Conservation (phyloP, 1,140 invertebrate species). For the Drosophila burlai region DNA sequence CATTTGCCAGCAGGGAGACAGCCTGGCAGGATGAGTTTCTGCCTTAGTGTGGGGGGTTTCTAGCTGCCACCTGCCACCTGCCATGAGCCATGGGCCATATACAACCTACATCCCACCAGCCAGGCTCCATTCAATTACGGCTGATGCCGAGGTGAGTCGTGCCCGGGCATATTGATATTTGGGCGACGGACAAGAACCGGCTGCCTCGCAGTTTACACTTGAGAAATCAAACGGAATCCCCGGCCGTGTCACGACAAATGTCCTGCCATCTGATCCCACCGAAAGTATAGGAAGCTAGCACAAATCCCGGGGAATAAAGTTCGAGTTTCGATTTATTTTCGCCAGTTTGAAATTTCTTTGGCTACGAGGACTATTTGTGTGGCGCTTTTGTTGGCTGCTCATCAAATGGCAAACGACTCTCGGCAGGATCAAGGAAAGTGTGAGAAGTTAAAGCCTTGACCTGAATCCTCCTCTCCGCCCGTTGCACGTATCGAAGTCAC, state of each 20-base stretch:
- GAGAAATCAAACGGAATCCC: slow-evolving; percentile 77
- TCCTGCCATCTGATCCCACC: slow-evolving; percentile 58
- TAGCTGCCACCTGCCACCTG: background rate
- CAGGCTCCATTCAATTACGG: slow-evolving; percentile 66
- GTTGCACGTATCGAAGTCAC: slow-evolving; percentile 71
- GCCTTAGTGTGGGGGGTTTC: background rate
- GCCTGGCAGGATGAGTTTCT: slow-evolving; percentile 7
- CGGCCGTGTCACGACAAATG: slow-evolving; percentile 64
- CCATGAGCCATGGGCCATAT: background rate
- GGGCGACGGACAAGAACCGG: slow-evolving; percentile 47
- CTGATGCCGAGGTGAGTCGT: slow-evolving; percentile 17
- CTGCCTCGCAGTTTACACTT: slow-evolving; percentile 72
- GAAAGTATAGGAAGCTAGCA: slow-evolving; percentile 1
- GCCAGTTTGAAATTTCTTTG: slow-evolving; percentile 64
- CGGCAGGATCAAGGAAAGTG: slow-evolving; percentile 44
- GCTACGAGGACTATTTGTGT: slow-evolving; percentile 52
- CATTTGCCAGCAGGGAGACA: slow-evolving; percentile 16
- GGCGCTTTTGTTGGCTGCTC: slow-evolving; percentile 66
- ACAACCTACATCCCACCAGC: background rate
- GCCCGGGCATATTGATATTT: slow-evolving; percentile 73
- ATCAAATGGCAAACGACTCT: slow-evolving; percentile 74
- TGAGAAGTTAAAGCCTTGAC: slow-evolving; percentile 76
- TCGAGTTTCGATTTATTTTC: slow-evolving; percentile 76
- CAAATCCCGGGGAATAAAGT: slow-evolving; percentile 49
- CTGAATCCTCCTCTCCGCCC: slow-evolving; percentile 40